Percentiles rank a stretch among this genome's conserved stretches.
phyloP scores from a whole-genome alignment of 1,140 invertebrate genomes.

The Eupeodes corollae region DNA sequence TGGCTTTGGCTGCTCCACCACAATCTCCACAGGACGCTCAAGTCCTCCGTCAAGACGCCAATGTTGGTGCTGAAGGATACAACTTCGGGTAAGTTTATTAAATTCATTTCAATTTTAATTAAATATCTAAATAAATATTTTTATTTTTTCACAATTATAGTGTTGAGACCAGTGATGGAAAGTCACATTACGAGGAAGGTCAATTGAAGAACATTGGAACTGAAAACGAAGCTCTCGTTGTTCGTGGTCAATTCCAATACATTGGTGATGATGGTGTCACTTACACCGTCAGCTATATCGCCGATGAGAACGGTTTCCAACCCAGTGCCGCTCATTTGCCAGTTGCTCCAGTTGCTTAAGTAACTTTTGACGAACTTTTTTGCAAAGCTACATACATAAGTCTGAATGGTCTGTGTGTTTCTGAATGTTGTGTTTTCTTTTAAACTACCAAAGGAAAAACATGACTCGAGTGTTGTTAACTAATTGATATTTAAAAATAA shows the following conservation, averaged over 20 bases:
- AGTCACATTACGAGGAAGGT: constrained; percentile 45
- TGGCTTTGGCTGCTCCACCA: constrained; percentile 5
- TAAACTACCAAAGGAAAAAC: too few relatives aligned
- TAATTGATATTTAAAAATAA: too few relatives aligned
- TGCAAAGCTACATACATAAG: background rate
- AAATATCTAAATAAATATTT: too few relatives aligned
- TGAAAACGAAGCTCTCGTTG: constrained; percentile 35
- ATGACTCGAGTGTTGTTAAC: too few relatives aligned
- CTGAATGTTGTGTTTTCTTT: too few relatives aligned
- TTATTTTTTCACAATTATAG: too few relatives aligned
- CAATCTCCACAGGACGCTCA: constrained; percentile 25
- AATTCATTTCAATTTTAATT: background rate
- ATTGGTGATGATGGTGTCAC: constrained; percentile 47
- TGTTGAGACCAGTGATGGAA: constrained; percentile 51
- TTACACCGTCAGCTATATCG: constrained; percentile 48
- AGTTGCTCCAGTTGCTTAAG: constrained; percentile 34
- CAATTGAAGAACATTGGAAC: constrained; percentile 42
- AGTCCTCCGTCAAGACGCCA: constrained; percentile 22
- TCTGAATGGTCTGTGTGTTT: constrained; percentile 18
- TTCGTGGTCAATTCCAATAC: constrained; percentile 52
- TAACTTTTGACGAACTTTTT: too few relatives aligned
- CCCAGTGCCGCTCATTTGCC: constrained; percentile 47
- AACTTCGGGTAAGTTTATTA: constrained; percentile 27
- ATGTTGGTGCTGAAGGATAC: constrained; percentile 35
- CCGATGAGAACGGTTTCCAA: constrained; percentile 64